Percentiles rank a stretch among this genome's conserved stretches.
Conservation (phyloP, 2,113 vertebrate species). For the Macquaria ambigua region DNA sequence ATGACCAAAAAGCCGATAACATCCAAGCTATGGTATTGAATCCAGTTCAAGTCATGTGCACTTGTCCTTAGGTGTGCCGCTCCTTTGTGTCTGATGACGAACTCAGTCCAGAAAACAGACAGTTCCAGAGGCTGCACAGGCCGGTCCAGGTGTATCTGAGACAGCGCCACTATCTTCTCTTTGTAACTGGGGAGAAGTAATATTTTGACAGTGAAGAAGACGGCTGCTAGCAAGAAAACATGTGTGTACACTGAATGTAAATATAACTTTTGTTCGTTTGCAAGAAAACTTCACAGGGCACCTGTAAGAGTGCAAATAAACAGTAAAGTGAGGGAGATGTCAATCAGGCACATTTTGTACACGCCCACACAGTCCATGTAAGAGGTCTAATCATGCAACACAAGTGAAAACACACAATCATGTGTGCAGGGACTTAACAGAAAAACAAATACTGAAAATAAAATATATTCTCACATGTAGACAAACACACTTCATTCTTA, state of each 20-base stretch:
- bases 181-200: conserved; percentile 87
- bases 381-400: background rate
- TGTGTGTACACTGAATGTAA: background rate
- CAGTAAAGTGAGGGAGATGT: background rate
- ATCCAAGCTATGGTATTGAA: conserved; percentile 94
- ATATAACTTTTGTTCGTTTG: background rate
- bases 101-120: conserved; percentile 94
- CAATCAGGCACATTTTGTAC: background rate
- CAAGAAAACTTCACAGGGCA: background rate
- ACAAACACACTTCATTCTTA: background rate
- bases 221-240: background rate
- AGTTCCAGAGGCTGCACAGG: conserved; percentile 90
- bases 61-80: conserved; percentile 89
- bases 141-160: conserved; percentile 89
- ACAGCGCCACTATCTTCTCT: conserved; percentile 89
- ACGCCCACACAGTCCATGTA: background rate
- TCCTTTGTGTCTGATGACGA: conserved; percentile 93
- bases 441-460: background rate
- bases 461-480: background rate
- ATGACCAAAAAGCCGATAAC: conserved; percentile 87
- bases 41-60: conserved; percentile 93
- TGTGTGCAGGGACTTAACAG: background rate
- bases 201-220: background rate
- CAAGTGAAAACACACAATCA: background rate
- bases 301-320: background rate